These are phyloP conservation scores for Drosophila kohkoa DNA, from an alignment of 1,140 invertebrate species.

Conservation along the genomic window DNA sequence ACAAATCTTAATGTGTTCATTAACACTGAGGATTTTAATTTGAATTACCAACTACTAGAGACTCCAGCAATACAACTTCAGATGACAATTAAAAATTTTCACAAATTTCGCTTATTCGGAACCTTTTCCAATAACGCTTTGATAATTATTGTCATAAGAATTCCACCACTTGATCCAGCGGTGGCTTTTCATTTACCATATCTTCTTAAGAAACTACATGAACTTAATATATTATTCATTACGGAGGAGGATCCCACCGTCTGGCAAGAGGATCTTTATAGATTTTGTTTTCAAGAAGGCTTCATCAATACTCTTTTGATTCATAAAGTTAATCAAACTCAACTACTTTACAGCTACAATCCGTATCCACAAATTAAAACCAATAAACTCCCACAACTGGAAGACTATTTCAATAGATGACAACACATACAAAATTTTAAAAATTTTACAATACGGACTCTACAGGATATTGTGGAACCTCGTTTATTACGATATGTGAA, in stretches of 20 bases:
- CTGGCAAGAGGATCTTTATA: slow-evolving; percentile 28
- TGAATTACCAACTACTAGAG: slow-evolving; percentile 13
- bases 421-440: slow-evolving; percentile 24
- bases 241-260: neutral
- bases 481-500: slow-evolving; percentile 44
- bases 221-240: slow-evolving; percentile 52
- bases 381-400: slow-evolving; percentile 11
- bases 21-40: slow-evolving; percentile 14
- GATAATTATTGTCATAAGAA: slow-evolving; percentile 33
- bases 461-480: slow-evolving; percentile 4
- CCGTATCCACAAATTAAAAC: slow-evolving; percentile 49
- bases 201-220: slow-evolving; percentile 37
- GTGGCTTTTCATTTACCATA: slow-evolving; percentile 10
- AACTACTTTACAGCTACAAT: slow-evolving; percentile 46
- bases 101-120: slow-evolving; percentile 22
- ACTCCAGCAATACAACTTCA: slow-evolving; percentile 31
- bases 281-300: slow-evolving; percentile 48
- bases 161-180: neutral
- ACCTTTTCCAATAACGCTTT: slow-evolving; percentile 35
- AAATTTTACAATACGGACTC: slow-evolving; percentile 1
- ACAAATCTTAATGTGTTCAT: slow-evolving; percentile 53
- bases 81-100: neutral
- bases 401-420: slow-evolving; percentile 40
- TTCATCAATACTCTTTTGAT: slow-evolving; percentile 55
- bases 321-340: neutral